Percentiles rank a stretch among this genome's conserved stretches.
Conservation (phyloP, 2,113 vertebrate genomes). For the Urocynchramus pylzowi region DNA sequence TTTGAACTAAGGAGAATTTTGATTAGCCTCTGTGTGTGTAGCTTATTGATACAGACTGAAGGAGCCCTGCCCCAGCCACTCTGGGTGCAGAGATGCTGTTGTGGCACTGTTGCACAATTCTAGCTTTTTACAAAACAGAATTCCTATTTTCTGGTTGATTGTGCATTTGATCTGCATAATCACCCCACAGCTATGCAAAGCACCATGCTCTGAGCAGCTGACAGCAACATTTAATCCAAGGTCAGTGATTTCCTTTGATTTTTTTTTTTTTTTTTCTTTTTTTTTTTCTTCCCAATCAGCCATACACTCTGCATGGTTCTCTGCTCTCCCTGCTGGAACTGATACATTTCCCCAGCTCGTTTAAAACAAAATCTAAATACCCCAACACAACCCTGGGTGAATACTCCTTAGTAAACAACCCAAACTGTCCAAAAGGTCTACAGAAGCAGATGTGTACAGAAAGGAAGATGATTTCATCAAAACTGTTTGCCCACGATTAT, state of each 20-base stretch:
- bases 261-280: neutral
- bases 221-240: constrained; percentile 29
- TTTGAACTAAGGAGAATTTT: neutral
- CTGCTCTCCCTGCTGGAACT: neutral
- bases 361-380: neutral
- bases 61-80: neutral
- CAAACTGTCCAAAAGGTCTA: neutral
- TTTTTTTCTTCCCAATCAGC: neutral
- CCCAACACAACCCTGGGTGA: neutral
- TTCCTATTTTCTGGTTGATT: constrained; percentile 32
- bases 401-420: neutral
- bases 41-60: neutral
- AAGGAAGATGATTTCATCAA: neutral
- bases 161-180: constrained; percentile 33
- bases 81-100: neutral
- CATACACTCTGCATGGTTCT: neutral
- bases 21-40: neutral
- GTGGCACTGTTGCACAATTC: neutral
- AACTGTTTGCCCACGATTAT: neutral
- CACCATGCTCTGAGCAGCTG: neutral
- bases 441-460: neutral
- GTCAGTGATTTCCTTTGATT: constrained; percentile 49
- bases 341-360: neutral
- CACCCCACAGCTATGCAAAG: neutral
- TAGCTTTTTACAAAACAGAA: neutral